phyloP scores from a whole-genome alignment of 2,113 vertebrate species.

The Nycticryphes semicollaris region DNA sequence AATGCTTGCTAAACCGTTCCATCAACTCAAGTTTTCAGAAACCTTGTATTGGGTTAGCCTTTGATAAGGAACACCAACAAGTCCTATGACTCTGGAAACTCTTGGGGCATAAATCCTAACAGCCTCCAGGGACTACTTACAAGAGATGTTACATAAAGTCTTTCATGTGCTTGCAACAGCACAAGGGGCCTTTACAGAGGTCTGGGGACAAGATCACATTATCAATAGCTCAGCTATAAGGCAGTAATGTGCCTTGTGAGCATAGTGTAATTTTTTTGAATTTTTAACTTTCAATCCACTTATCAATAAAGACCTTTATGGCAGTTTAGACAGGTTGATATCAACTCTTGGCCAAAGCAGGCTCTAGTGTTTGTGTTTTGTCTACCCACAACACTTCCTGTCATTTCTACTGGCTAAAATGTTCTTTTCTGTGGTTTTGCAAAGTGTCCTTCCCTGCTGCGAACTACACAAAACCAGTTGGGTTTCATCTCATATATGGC shows the following conservation, averaged over 20 bases:
- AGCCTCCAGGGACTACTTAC: not conserved
- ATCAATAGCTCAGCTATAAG: not conserved
- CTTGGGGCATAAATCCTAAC: not conserved
- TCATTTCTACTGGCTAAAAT: not conserved
- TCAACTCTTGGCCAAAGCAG: not conserved
- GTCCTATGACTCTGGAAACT: not conserved
- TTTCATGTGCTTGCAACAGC: not conserved
- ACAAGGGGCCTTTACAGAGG: not conserved
- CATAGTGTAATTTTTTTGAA: not conserved
- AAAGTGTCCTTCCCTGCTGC: constrained; percentile 30
- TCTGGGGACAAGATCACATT: not conserved
- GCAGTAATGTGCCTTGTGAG: not conserved
- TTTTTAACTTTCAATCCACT: not conserved
- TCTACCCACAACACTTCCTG: constrained; percentile 33
- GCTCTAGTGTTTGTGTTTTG: not conserved
- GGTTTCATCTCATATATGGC: not conserved
- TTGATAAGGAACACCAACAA: not conserved
- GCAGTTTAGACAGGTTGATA: not conserved
- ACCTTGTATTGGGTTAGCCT: not conserved
- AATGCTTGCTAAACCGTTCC: not conserved
- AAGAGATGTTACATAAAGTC: not conserved
- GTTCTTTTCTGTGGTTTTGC: constrained; percentile 27
- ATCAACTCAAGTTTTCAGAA: not conserved
- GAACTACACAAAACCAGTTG: not conserved
- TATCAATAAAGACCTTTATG: not conserved